Evolutionary conservation across 2,888 invertebrate species (phyloP), one percentile per base, ranked within the genome.

Genomic region (Drosophila multiciliata): DNA sequence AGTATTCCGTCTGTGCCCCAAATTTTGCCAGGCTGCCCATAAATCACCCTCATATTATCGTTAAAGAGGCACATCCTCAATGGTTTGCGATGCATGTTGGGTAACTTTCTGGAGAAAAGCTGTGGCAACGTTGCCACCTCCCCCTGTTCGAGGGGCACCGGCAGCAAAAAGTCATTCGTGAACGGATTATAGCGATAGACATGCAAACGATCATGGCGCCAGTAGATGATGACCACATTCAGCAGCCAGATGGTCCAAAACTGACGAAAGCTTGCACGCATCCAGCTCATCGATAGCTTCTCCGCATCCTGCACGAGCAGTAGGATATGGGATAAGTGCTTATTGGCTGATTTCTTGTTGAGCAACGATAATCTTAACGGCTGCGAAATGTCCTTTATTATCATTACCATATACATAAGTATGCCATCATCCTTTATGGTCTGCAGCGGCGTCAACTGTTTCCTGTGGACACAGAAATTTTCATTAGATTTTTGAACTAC

Each of bases 151-250:
- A 80, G 49, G 0, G 71, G 38, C 1, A 92, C 75, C 40, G 84
- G 71, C 32, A 94, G 93, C 48, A 90, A 88, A 42, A 94, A 92
- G 77, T 93, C 82, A 32, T 93, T 82, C 0, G 92, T 89, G 71
- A 94, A 95, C 1, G 94, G 94, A 80, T 94, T 94, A 74, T 94
- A 95, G 0, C 93, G 93, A 73, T 93, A 95, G 60, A 94, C 92
- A 77, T 92, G 93, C 32, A 94, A 83, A 3, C 91, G 84, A 11
- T 91, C 65, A 3, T 79, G 36, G 0, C 83, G 80, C 86, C 87
- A 90, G 36, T 80, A 93, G 15, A 92, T 77, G 4, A 93, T 87
- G 9, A 91, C 91, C 7, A 91, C 89, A 78, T 95, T 95, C 0
- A 95, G 92, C 11, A 95, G 91, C 90, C 94, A 94, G 66, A 93